Percentiles rank a stretch among this genome's conserved stretches.
These are phyloP conservation scores for Dioctria linearis DNA, from an alignment of 2,888 invertebrate genomes.

Conservation along the genomic window DNA sequence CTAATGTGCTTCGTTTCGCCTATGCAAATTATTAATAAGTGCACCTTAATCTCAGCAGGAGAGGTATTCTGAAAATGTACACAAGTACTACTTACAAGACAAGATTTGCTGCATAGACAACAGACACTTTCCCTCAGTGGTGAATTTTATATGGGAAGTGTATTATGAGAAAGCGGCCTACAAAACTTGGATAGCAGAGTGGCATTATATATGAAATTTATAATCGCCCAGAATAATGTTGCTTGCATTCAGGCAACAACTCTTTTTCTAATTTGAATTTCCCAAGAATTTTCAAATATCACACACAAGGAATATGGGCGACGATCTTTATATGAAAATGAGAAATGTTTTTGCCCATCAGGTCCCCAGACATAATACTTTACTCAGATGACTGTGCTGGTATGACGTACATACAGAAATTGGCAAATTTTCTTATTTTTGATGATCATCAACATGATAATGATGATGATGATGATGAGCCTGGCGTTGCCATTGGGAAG, in stretches of 20 bases:
- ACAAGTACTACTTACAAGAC: background rate
- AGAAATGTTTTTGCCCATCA: conserved; percentile 39
- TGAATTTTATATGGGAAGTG: too few species aligned
- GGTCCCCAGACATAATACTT: conserved; percentile 33
- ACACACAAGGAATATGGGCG: background rate
- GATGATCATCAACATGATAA: background rate
- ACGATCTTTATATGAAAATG: conserved; percentile 20
- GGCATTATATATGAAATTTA: conserved; percentile 52
- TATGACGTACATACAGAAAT: conserved; percentile 12
- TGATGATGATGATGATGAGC: background rate
- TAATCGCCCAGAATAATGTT: conserved; percentile 53
- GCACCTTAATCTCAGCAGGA: conserved; percentile 10
- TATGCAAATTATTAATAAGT: conserved; percentile 24
- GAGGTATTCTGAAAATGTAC: background rate
- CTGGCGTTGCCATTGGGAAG: too few species aligned
- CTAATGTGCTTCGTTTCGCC: background rate
- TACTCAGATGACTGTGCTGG: conserved; percentile 28
- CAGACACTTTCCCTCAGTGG: background rate
- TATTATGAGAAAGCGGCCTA: too few species aligned
- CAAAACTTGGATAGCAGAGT: background rate
- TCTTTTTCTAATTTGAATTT: conserved; percentile 42
- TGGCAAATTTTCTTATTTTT: conserved; percentile 9
- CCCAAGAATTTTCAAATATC: conserved; percentile 20
- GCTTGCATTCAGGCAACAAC: background rate
- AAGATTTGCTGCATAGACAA: conserved; percentile 4